phyloP scores from a whole-genome alignment of 2,797 vertebrate genomes.

The Sebastes itinus region DNA sequence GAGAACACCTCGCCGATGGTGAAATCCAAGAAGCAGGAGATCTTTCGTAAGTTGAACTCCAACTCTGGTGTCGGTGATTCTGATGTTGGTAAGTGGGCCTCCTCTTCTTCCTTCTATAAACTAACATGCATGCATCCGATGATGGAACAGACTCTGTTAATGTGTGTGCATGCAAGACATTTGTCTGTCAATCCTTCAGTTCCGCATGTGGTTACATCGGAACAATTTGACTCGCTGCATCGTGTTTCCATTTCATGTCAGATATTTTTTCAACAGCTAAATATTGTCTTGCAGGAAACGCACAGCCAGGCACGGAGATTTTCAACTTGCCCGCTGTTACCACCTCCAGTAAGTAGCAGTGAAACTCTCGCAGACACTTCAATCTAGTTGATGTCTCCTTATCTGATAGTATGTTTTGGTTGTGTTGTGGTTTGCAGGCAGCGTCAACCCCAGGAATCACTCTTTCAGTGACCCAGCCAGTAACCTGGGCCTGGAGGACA shows the following conservation, averaged over 20 bases:
- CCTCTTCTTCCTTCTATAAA: slow-evolving; percentile 33
- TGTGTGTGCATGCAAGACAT: background rate
- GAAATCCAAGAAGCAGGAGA: slow-evolving; percentile 99
- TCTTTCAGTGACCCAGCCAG: slow-evolving; percentile 96
- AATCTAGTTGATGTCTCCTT: background rate
- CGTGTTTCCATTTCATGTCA: background rate
- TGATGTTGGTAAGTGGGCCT: slow-evolving; percentile 94
- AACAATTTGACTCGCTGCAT: background rate
- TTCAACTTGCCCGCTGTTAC: slow-evolving; percentile 99
- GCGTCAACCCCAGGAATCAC: slow-evolving; percentile 92
- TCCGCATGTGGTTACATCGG: background rate
- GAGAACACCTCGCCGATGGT: slow-evolving; percentile 98
- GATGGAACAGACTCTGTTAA: background rate
- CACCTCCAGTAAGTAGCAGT: slow-evolving; percentile 88
- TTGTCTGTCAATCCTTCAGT: background rate
- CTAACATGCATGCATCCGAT: slow-evolving; percentile 19
- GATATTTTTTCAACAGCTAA: background rate
- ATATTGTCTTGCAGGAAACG: slow-evolving; percentile 86
- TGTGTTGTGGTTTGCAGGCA: slow-evolving; percentile 80
- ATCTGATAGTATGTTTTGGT: slow-evolving; percentile 1
- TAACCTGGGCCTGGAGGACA: slow-evolving; percentile 98
- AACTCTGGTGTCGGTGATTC: slow-evolving; percentile 94
- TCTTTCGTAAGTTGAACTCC: slow-evolving; percentile 99
- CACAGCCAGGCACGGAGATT: slow-evolving; percentile 99
- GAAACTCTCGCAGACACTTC: background rate